phyloP scores from a whole-genome alignment of 92 coral and sea anemone genomes.

The Zoanthus sansibaricus region DNA sequence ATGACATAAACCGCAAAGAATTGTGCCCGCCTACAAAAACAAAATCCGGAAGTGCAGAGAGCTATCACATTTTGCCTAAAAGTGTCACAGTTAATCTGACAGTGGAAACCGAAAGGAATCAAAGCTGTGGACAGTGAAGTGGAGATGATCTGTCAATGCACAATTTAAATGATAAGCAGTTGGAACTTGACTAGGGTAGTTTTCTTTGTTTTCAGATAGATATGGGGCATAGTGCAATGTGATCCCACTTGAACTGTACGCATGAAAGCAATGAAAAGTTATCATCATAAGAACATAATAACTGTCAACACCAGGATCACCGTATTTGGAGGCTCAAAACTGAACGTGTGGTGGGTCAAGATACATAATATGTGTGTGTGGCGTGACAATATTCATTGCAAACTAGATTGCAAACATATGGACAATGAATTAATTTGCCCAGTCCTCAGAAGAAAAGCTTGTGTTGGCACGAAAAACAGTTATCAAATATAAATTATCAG shows the following conservation, averaged over 20 bases:
- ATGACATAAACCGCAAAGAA: slow-evolving; percentile 8
- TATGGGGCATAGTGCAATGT: slow-evolving; percentile 26
- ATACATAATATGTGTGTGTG: neutral
- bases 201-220: slow-evolving; percentile 33
- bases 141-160: slow-evolving; percentile 4
- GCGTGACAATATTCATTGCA: neutral
- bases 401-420: neutral
- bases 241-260: slow-evolving; percentile 29
- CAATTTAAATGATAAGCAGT: slow-evolving; percentile 31
- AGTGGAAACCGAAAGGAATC: neutral
- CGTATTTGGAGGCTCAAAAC: neutral
- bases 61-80: neutral
- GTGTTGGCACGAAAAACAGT: neutral
- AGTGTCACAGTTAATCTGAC: neutral
- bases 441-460: neutral
- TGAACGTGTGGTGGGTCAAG: neutral
- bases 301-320: neutral
- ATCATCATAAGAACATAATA: neutral
- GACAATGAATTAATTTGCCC: neutral
- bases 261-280: slow-evolving; percentile 31
- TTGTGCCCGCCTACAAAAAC: neutral
- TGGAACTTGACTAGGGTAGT: slow-evolving; percentile 33
- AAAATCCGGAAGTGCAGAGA: slow-evolving; percentile 11
- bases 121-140: neutral
- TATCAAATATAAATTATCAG: neutral